Percentiles rank a stretch among this genome's conserved stretches.
Evolutionary conservation across 1,140 invertebrate species (phyloP).

Genomic region (Luehdorfia chinensis): DNA sequence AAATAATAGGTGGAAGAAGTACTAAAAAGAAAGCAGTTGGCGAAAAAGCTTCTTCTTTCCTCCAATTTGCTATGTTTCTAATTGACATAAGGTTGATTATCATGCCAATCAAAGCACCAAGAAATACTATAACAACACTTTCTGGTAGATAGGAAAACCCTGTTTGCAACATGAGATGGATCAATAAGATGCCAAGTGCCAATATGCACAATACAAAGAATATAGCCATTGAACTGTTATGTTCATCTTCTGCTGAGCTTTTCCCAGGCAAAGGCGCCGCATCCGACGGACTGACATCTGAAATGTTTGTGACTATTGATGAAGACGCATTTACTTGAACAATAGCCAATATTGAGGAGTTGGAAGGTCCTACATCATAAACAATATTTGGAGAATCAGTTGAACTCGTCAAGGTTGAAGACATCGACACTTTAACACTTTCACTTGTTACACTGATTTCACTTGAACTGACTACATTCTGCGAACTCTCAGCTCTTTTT

Average conservation of each 20-base stretch:
- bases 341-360: slow-evolving; percentile 45
- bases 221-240: slow-evolving; percentile 97
- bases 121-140: slow-evolving; percentile 97
- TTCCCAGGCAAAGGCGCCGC: slow-evolving; percentile 87
- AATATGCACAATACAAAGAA: slow-evolving; percentile 97
- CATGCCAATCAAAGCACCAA: slow-evolving; percentile 95
- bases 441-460: slow-evolving; percentile 35
- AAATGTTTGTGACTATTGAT: slow-evolving; percentile 46
- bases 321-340: slow-evolving; percentile 51
- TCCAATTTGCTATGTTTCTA: slow-evolving; percentile 94
- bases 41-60: slow-evolving; percentile 97
- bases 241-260: slow-evolving; percentile 94
- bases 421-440: slow-evolving; percentile 28
- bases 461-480: slow-evolving; percentile 44
- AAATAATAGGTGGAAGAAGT: slow-evolving; percentile 98
- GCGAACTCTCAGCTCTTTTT: slow-evolving; percentile 35
- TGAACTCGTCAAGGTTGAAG: slow-evolving; percentile 27
- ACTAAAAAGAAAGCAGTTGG: slow-evolving; percentile 98
- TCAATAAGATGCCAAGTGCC: slow-evolving; percentile 94
- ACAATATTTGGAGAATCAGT: slow-evolving; percentile 44
- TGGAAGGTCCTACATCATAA: slow-evolving; percentile 50
- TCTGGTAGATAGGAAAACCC: slow-evolving; percentile 98
- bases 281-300: slow-evolving; percentile 80
- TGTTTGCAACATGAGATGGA: slow-evolving; percentile 96
- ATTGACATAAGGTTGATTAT: slow-evolving; percentile 94